phyloP scores from a whole-genome alignment of 2,113 vertebrate species.

The Dasyprocta punctata region DNA sequence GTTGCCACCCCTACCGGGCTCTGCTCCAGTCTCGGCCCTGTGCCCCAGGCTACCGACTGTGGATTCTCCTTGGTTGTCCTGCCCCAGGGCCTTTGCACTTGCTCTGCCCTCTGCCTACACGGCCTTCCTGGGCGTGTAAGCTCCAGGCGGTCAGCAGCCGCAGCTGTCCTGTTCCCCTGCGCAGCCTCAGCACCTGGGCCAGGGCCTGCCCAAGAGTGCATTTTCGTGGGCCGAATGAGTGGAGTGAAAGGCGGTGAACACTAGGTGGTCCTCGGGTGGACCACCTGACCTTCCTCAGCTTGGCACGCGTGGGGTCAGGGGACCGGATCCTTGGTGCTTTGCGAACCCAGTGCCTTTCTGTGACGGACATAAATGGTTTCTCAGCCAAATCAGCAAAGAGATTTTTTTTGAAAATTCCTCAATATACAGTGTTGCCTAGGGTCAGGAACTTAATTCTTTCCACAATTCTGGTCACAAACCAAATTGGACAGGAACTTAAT shows the following conservation, averaged over 20 bases:
- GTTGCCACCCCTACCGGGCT: neutral
- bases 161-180: neutral
- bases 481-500: neutral
- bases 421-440: neutral
- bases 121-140: neutral
- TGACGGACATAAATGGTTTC: neutral
- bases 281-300: neutral
- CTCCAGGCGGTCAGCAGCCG: neutral
- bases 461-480: neutral
- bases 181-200: neutral
- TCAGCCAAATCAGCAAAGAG: neutral
- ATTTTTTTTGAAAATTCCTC: neutral
- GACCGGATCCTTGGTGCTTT: neutral
- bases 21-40: neutral
- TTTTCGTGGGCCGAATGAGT: conserved; percentile 24
- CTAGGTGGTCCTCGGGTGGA: accelerated
- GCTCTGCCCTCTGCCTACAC: neutral
- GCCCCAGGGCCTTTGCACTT: neutral
- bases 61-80: neutral
- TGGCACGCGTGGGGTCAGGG: accelerated
- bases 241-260: neutral
- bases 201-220: neutral
- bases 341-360: neutral
- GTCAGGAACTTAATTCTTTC: neutral
- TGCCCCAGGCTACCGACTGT: neutral